Percentiles rank a stretch among this genome's conserved stretches.
These are phyloP conservation scores for Philonicus albiceps DNA, from an alignment of 2,888 invertebrate species.

Conservation along the genomic window DNA sequence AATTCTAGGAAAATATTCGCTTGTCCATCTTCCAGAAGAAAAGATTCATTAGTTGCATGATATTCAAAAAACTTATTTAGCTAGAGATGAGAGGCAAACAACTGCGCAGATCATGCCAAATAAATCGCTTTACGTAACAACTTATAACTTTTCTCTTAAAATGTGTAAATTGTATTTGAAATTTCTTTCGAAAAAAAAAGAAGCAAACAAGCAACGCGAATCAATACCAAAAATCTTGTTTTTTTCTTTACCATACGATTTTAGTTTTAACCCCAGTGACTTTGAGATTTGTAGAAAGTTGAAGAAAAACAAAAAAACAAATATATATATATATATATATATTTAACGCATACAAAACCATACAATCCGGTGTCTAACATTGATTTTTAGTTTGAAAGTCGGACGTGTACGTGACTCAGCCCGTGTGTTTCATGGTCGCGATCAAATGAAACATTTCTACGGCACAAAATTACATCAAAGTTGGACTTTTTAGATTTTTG, in stretches of 20 bases:
- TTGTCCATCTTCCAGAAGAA: background rate
- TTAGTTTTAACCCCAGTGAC: slow-evolving; percentile 17
- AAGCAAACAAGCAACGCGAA: background rate
- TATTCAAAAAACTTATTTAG: background rate
- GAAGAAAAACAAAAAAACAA: background rate
- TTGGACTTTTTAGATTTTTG: background rate
- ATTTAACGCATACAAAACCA: background rate
- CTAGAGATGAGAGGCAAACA: background rate
- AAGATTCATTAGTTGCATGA: background rate
- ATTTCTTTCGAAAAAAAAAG: background rate
- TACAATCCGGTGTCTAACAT: background rate
- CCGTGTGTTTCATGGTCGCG: background rate
- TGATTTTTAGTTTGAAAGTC: background rate
- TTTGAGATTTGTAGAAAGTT: slow-evolving; percentile 3
- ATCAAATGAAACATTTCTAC: background rate
- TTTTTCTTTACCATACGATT: background rate
- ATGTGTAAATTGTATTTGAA: background rate
- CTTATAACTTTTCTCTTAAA: background rate
- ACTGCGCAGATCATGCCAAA: background rate
- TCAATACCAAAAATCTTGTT: slow-evolving; percentile 10
- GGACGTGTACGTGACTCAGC: slow-evolving; percentile 4
- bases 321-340: background rate
- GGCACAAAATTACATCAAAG: background rate
- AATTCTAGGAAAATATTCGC: background rate
- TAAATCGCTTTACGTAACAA: background rate